These are phyloP conservation scores for Notothenia rossii DNA, from an alignment of 2,113 vertebrate genomes.

Conservation along the genomic window DNA sequence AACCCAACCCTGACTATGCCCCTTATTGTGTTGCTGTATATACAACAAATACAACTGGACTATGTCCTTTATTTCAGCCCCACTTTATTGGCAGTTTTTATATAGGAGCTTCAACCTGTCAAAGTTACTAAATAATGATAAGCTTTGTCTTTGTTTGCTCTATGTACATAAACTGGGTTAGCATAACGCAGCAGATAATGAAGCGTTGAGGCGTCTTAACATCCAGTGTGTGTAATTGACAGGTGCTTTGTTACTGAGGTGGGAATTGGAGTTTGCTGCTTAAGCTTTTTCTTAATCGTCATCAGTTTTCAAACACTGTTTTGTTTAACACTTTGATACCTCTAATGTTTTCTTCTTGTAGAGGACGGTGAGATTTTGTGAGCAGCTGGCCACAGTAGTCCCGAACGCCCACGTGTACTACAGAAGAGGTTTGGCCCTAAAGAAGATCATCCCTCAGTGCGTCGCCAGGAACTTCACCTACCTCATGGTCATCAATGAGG, in stretches of 20 bases:
- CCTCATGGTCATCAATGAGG: slow-evolving; percentile 95
- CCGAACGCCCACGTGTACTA: slow-evolving; percentile 96
- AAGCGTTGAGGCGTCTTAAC: not conserved
- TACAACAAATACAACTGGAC: no score
- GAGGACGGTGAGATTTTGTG: slow-evolving; percentile 95
- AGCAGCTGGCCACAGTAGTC: slow-evolving; percentile 91
- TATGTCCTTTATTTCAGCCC: not conserved
- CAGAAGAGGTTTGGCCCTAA: slow-evolving; percentile 95
- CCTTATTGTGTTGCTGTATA: no score
- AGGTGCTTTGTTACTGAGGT: not conserved
- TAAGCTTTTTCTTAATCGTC: not conserved
- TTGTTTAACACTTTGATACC: not conserved
- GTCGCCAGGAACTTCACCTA: slow-evolving; percentile 93
- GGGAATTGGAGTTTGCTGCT: not conserved
- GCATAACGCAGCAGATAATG: not conserved
- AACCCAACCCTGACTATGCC: no score
- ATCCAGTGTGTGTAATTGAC: not conserved
- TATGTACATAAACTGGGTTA: not conserved
- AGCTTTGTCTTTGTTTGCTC: not conserved
- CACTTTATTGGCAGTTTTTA: not conserved
- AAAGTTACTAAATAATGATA: not conserved
- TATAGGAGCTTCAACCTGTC: not conserved
- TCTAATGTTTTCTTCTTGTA: slow-evolving; percentile 69
- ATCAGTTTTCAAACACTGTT: not conserved
- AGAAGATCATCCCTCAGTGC: slow-evolving; percentile 96